phyloP scores from a whole-genome alignment of 1,140 invertebrate genomes.

The Rhagoletis pomonella region DNA sequence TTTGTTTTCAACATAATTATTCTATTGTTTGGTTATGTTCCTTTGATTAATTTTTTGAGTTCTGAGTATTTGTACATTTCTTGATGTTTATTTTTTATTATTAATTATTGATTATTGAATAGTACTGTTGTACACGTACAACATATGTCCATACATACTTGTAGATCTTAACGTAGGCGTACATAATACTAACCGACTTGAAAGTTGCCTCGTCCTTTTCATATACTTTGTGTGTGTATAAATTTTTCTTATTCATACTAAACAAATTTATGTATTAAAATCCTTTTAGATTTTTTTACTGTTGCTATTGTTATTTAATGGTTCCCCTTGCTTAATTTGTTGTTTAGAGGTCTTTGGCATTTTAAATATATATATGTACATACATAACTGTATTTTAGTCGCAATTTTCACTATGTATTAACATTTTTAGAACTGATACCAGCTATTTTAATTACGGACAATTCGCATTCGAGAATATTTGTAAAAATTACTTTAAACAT shows the following conservation, averaged over 20 bases:
- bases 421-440: background rate
- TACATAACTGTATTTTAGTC: background rate
- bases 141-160: background rate
- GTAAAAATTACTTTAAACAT: background rate
- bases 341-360: conserved; percentile 40
- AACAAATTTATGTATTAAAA: too few relatives aligned
- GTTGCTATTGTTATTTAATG: background rate
- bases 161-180: background rate
- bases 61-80: conserved; percentile 38
- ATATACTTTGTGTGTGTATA: background rate
- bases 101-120: conserved; percentile 34
- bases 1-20: background rate
- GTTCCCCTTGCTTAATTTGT: conserved; percentile 17
- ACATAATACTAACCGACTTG: background rate
- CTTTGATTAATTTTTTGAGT: conserved; percentile 28
- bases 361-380: background rate
- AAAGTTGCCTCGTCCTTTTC: background rate
- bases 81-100: background rate
- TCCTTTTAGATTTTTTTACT: background rate
- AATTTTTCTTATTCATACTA: background rate
- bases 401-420: background rate
- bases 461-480: background rate
- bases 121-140: background rate
- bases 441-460: background rate
- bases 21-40: conserved; percentile 23